Conservation (phyloP, 2,888 invertebrate genomes). For the Chloroclysta siterata region DNA sequence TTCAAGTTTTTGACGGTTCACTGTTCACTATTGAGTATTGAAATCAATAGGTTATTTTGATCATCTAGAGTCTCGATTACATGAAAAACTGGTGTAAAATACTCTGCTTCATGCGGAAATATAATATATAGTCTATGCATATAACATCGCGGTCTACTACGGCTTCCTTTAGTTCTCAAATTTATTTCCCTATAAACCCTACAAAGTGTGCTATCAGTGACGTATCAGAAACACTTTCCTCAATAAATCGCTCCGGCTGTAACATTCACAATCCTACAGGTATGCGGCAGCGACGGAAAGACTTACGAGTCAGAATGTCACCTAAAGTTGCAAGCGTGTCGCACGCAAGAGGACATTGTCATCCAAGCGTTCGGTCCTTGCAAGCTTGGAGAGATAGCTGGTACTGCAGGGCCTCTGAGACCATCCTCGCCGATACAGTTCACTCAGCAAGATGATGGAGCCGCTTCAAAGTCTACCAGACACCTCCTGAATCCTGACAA, state of each 20-base stretch:
- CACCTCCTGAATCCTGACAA: constrained; percentile 90
- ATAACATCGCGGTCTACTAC: not conserved
- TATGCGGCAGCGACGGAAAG: constrained; percentile 92
- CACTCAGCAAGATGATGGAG: constrained; percentile 91
- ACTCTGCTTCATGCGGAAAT: not conserved
- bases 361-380: constrained; percentile 91
- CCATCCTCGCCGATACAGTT: constrained; percentile 92
- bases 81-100: not conserved
- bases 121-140: not conserved
- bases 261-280: constrained; percentile 60
- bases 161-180: constrained; percentile 11
- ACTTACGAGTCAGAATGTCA: constrained; percentile 94
- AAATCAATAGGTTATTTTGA: too few species aligned
- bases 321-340: constrained; percentile 92
- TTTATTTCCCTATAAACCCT: constrained; percentile 18
- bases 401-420: constrained; percentile 90
- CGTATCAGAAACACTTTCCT: constrained; percentile 19
- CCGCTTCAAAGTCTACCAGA: constrained; percentile 92
- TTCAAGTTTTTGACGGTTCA: not conserved
- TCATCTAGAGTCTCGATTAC: too few species aligned
- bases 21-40: too few species aligned
- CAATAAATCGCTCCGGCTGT: constrained; percentile 30
- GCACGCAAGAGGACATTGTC: constrained; percentile 91
- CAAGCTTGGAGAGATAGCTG: constrained; percentile 88
- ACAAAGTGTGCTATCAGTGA: constrained; percentile 23